Evolutionary conservation across 2,113 vertebrate genomes (phyloP), one percentile per base, ranked within the genome.

Genomic region (Eira barbara): DNA sequence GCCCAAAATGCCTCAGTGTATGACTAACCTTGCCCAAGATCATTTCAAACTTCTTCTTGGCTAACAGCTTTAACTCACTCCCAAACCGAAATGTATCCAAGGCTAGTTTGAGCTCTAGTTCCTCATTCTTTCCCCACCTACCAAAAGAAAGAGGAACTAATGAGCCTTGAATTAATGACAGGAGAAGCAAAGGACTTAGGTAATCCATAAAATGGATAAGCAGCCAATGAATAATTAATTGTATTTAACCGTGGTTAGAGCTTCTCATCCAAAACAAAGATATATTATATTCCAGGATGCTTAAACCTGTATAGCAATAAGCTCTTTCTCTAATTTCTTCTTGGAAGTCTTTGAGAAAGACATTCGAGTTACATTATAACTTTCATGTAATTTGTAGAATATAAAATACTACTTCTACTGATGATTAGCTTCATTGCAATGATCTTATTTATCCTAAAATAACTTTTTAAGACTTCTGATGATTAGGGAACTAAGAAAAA

Each of bases 201-300:
- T 76, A 86, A 97, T 94, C 80, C 61, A 88, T 97, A 94, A 96
- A 89, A 81, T 34, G 59, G 67, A 95, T 57, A 92, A 96, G 86
- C 57, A 90, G 52, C 36, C 65, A 79, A 59, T 95, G 89, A 55
- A 83, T 96, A 96, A 95, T 90, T 97, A 92, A 90, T 49, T 92
- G 42, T 34, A 63, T 91, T 93, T 83, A 84, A 89, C 49, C 34
- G 31, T 88, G 13, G 42, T 63, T 93, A 84, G 31, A 74, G 11
- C 17, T 92, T 91, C 89, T 89, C 63, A 79, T 95, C 83, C 87
- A 71, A 90, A 89, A 59, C 23, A 84, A 87, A 96, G 67, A 89
- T 29, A 73, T 17, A 76, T 11, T 76, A 47, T 89, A 80, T 69
- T 71, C 13, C 45, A 92, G n/a, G 8, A 59, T 18, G 55, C 39